These are phyloP conservation scores for Drosophila borealis DNA, from an alignment of 2,888 invertebrate genomes.

Conservation along the genomic window DNA sequence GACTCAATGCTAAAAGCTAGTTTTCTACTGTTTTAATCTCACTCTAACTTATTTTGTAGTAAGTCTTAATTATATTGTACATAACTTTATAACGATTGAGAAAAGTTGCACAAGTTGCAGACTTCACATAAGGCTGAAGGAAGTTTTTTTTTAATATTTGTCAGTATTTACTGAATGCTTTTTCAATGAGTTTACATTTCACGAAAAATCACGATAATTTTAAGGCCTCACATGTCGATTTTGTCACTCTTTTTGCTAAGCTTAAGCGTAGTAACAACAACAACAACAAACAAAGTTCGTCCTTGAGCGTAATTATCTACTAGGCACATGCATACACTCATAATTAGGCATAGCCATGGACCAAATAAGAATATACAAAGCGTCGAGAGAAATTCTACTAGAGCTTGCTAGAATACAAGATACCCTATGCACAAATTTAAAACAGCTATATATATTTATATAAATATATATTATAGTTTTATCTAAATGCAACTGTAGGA, in stretches of 20 bases:
- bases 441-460: not conserved
- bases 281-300: constrained; percentile 14
- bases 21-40: not conserved
- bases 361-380: constrained; percentile 33
- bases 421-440: not conserved
- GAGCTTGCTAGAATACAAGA: not conserved
- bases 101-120: not conserved
- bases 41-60: not conserved
- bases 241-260: constrained; percentile 8
- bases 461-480: not conserved
- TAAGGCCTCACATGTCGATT: constrained; percentile 8
- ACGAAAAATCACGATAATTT: constrained; percentile 12
- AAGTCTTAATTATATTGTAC: not conserved
- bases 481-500: not conserved
- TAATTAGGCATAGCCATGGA: constrained; percentile 14
- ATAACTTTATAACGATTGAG: not conserved
- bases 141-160: not conserved
- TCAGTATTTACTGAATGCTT: not conserved
- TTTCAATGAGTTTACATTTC: constrained; percentile 4
- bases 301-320: constrained; percentile 67
- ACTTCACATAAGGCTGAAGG: not conserved
- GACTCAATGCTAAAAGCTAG: no score
- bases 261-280: not conserved
- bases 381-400: not conserved
- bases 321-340: constrained; percentile 30